phyloP scores from a whole-genome alignment of 2,113 vertebrate species.

The Nothoprocta perdicaria region DNA sequence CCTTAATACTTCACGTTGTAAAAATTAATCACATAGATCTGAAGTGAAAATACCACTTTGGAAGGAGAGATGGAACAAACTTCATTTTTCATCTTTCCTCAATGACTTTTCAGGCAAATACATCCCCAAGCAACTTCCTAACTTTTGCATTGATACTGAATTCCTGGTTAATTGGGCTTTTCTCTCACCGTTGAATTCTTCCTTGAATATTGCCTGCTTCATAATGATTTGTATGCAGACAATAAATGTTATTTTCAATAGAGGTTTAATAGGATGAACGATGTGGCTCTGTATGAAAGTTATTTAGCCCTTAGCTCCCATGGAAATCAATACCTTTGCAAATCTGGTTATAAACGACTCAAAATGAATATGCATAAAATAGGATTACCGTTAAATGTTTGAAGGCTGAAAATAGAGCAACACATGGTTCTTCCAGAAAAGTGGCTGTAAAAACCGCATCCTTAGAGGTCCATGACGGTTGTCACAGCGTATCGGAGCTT shows the following conservation, averaged over 20 bases:
- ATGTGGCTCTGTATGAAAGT: slow-evolving; percentile 1
- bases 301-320: slow-evolving; percentile 21
- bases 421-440: background rate
- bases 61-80: slow-evolving; percentile 13
- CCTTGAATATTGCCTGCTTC: slow-evolving; percentile 15
- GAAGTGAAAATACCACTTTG: slow-evolving; percentile 31
- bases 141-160: slow-evolving; percentile 46
- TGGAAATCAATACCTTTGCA: slow-evolving; percentile 53
- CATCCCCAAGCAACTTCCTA: slow-evolving; percentile 23
- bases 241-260: slow-evolving; percentile 5
- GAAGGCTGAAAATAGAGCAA: slow-evolving; percentile 7
- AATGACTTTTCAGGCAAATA: slow-evolving; percentile 35
- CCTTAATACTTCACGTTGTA: background rate
- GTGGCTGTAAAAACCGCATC: background rate
- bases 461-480: background rate
- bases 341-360: background rate
- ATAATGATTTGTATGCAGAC: slow-evolving; percentile 30
- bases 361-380: slow-evolving; percentile 21
- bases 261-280: slow-evolving; percentile 32
- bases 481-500: background rate
- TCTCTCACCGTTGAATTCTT: slow-evolving; percentile 16
- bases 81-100: slow-evolving; percentile 42
- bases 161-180: slow-evolving; percentile 62
- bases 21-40: slow-evolving; percentile 20
- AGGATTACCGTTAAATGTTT: slow-evolving; percentile 22